These are phyloP conservation scores for Drosophila ercepeae DNA, from an alignment of 1,140 invertebrate species.

Conservation along the genomic window DNA sequence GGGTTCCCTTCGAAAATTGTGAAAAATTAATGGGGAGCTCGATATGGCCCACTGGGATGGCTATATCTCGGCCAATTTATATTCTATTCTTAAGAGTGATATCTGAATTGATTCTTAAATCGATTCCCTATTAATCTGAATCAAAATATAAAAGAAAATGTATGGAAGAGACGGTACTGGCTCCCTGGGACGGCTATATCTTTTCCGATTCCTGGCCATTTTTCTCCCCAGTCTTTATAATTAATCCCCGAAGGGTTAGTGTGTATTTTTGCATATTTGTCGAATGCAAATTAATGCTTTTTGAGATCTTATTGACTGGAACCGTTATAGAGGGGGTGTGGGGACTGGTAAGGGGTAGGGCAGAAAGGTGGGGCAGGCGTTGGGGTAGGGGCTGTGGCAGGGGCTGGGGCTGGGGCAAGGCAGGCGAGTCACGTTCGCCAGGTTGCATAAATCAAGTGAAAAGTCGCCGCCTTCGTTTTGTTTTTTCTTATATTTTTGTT, in stretches of 20 bases:
- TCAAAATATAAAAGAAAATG: too few relatives aligned
- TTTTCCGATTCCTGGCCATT: not conserved
- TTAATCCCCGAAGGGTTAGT: not conserved
- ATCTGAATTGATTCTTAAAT: too few relatives aligned
- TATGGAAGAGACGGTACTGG: too few relatives aligned
- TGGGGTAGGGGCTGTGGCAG: too few relatives aligned
- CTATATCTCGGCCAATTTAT: too few relatives aligned
- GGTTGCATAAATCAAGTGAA: conserved; percentile 61
- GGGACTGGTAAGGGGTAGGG: not conserved
- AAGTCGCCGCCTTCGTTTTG: conserved; percentile 18
- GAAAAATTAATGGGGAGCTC: too few relatives aligned
- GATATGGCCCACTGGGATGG: too few relatives aligned
- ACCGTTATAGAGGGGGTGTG: not conserved
- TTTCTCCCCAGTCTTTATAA: not conserved
- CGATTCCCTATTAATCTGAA: too few relatives aligned
- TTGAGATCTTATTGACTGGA: not conserved
- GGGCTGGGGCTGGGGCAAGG: not conserved
- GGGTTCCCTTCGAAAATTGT: too few relatives aligned
- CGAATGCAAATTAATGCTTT: not conserved
- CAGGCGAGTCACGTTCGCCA: conserved; percentile 49
- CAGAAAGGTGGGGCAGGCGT: not conserved
- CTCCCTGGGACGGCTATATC: too few relatives aligned
- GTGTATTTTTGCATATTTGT: not conserved
- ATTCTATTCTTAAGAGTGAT: too few relatives aligned
- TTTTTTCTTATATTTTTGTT: not conserved